phyloP scores from a whole-genome alignment of 2,888 invertebrate species.

The Caenorhabditis sinica region DNA sequence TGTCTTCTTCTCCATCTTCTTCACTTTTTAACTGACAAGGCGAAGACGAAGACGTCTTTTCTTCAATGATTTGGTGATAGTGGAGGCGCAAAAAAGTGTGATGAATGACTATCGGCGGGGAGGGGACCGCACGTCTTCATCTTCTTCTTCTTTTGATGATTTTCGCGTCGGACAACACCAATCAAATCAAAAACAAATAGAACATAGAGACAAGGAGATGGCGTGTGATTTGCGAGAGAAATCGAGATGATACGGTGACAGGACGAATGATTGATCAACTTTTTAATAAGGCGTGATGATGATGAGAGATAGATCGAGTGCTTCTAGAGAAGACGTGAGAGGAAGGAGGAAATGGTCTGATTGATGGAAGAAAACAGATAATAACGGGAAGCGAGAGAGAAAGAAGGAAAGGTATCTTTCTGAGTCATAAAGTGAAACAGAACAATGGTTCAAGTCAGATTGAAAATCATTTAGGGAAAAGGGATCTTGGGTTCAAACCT shows the following conservation, averaged over 20 bases:
- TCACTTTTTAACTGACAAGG: conserved; percentile 12
- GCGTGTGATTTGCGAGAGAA: conserved; percentile 24
- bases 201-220: conserved; percentile 13
- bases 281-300: conserved; percentile 57
- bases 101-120: conserved; percentile 37
- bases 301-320: conserved; percentile 28
- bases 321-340: conserved; percentile 29
- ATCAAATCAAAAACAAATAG: conserved; percentile 53
- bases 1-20: conserved; percentile 38
- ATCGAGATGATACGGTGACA: conserved; percentile 9
- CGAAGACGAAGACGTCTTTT: not conserved
- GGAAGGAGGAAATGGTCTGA: conserved; percentile 18
- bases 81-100: conserved; percentile 59
- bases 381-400: no score
- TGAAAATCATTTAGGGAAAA: not conserved
- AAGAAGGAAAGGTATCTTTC: not conserved
- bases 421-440: conserved; percentile 8
- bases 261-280: conserved; percentile 63
- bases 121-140: conserved; percentile 26
- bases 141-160: not conserved
- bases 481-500: not conserved
- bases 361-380: conserved; percentile 2
- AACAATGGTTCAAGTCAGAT: conserved; percentile 21
- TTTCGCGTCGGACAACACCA: conserved; percentile 23
- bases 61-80: not conserved